Conservation (phyloP, 2,797 vertebrate genomes). For the Borostomias antarcticus region DNA sequence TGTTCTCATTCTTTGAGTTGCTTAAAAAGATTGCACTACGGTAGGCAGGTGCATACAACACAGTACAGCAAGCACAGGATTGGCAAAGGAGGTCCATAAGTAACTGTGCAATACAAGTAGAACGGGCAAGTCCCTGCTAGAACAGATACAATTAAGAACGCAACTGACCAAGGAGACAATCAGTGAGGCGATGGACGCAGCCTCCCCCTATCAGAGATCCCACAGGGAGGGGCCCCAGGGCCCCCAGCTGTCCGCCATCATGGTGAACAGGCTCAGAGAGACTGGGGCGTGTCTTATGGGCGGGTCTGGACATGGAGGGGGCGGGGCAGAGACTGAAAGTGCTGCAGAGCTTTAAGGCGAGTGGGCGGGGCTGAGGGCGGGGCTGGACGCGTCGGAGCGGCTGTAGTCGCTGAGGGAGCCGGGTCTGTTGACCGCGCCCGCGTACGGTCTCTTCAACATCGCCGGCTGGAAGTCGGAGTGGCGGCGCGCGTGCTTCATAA, state of each 20-base stretch:
- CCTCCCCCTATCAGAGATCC: constrained; percentile 1
- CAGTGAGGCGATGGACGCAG: neutral
- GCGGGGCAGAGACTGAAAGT: constrained; percentile 47
- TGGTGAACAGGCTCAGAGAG: constrained; percentile 29
- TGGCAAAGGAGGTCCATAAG: constrained; percentile 28
- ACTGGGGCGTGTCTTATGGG: constrained; percentile 16
- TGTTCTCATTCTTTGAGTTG: constrained; percentile 26
- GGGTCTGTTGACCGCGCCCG: constrained; percentile 17
- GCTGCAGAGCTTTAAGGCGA: constrained; percentile 72
- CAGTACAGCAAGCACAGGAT: constrained; percentile 37
- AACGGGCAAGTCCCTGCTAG: neutral
- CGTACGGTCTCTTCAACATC: constrained; percentile 78
- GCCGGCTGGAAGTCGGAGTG: constrained; percentile 81
- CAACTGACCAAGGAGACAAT: neutral
- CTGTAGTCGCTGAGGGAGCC: constrained; percentile 47
- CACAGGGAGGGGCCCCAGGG: too few relatives aligned
- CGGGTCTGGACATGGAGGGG: neutral
- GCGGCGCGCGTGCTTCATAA: constrained; percentile 84
- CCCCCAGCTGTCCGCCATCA: neutral
- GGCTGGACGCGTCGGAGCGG: constrained; percentile 82
- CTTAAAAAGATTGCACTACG: constrained; percentile 31
- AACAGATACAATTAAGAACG: constrained; percentile 6
- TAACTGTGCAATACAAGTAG: constrained; percentile 29
- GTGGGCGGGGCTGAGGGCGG: constrained; percentile 77
- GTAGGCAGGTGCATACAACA: constrained; percentile 24